Evolutionary conservation across 2,113 vertebrate genomes (phyloP), one percentile per base, ranked within the genome.

Genomic region (Rhinoptilus africanus): DNA sequence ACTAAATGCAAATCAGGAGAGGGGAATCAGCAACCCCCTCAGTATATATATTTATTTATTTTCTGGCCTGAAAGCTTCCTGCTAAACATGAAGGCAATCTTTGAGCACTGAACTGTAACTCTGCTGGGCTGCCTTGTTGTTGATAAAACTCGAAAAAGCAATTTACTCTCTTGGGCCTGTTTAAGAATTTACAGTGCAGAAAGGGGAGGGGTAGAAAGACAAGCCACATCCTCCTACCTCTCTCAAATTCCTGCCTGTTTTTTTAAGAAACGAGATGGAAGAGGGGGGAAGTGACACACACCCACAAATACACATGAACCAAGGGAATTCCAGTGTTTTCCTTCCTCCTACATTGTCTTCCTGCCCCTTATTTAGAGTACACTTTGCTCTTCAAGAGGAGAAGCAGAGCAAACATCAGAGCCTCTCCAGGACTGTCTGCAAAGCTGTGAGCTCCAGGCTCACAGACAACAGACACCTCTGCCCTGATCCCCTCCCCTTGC

Each of bases 141-240:
- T 96, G 90, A 93, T 96, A 96, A 93, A 92, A 96, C 72, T 91
- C 69, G 87, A 89, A 96, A 93, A 96, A 94, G 56, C 80, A 91
- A 92, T 96, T 96, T 96, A 89, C 3, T 89, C 59, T 92, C 79
- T 56, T 69, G 69, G 69, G 47, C 22, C 74, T 88, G n/a, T 89
- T 93, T 81, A 83, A 89, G 69, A 95, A 93, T 95, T 96, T 93
- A 88, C 79, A 51, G 51, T 83, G 35, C 43, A 92, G 35, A 91
- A 89, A 75, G 50, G 54, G 41, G 53, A 88, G 64, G 27, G 19
- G 7, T 73, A 67, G 73, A 84, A 88, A 86, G 43, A 78, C 18
- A 73, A 76, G 21, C 26, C 75, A 50, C 37, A 59, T 90, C 26
- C 14, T 92, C 66, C 62, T 22, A 50, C 37, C 26, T 85, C n/a